A percentile compares a stretch with the other conserved stretches of the same genome.
These are phyloP conservation scores for Eumeta japonica DNA, from an alignment of 1,140 invertebrate genomes.

Conservation along the genomic window DNA sequence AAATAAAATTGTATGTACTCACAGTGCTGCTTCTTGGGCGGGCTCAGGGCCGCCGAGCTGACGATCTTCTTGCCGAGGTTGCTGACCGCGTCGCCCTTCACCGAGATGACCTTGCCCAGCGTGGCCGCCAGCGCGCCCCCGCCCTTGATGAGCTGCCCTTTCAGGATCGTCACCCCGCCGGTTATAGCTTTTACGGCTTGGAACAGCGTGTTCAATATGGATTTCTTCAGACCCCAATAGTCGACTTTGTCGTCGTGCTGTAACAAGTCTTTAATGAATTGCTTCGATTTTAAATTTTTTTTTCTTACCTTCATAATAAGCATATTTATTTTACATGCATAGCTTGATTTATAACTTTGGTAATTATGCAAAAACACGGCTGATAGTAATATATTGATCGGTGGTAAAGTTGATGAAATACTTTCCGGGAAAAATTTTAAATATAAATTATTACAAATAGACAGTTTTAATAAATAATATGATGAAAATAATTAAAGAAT, in stretches of 20 bases:
- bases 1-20: constrained; percentile 23
- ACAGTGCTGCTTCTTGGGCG: constrained; percentile 43
- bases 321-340: no score
- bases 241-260: constrained; percentile 58
- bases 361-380: no score
- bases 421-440: no score
- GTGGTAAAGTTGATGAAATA: no score
- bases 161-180: constrained; percentile 78
- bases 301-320: no score
- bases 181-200: constrained; percentile 83
- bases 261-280: no score
- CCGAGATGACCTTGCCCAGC: constrained; percentile 69
- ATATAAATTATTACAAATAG: no score
- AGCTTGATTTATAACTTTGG: no score
- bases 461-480: no score
- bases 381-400: no score
- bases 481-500: no score
- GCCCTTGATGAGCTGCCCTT: constrained; percentile 81
- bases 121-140: constrained; percentile 73
- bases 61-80: constrained; percentile 75
- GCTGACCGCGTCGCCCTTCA: constrained; percentile 72
- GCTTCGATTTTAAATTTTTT: no score
- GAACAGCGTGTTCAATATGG: constrained; percentile 74
- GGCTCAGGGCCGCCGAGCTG: constrained; percentile 65
- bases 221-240: constrained; percentile 76